Conservation (phyloP, 2,113 vertebrate species). For the Pseudolaguvia tuberculata region DNA sequence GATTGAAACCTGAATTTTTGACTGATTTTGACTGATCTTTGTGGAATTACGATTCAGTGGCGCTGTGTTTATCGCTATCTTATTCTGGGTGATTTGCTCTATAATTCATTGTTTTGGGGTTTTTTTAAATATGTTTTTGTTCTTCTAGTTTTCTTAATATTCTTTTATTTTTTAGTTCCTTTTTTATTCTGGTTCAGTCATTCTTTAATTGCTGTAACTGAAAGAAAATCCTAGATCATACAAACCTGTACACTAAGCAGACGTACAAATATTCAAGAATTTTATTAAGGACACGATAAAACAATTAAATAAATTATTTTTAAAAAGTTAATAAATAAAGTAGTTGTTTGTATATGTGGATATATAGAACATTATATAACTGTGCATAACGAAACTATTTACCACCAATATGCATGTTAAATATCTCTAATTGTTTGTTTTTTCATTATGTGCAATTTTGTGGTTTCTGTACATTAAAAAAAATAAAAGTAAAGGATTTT, state of each 20-base stretch:
- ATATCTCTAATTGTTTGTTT: not conserved
- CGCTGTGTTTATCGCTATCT: not conserved
- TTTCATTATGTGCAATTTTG: not conserved
- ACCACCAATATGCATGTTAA: not conserved
- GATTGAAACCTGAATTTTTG: not conserved
- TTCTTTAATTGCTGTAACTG: slow-evolving; percentile 15
- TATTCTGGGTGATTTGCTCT: not conserved
- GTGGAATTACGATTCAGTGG: not conserved
- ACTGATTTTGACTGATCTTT: slow-evolving; percentile 4
- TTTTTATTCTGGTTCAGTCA: slow-evolving; percentile 45
- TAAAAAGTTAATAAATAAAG: not conserved
- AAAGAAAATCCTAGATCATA: not conserved
- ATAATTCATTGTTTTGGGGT: not conserved
- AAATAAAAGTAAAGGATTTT: not conserved
- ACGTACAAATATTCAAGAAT: slow-evolving; percentile 6
- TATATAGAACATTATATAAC: not conserved
- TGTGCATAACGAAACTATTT: not conserved
- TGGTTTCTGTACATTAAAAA: not conserved
- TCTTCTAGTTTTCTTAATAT: not conserved
- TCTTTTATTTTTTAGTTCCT: slow-evolving; percentile 47
- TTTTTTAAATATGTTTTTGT: slow-evolving; percentile 35
- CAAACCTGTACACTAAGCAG: slow-evolving; percentile 26
- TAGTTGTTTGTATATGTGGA: not conserved
- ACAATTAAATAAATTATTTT: not conserved
- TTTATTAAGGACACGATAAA: slow-evolving; percentile 71